Evolutionary conservation across 2,113 vertebrate genomes (phyloP), one percentile per base, ranked within the genome.

Genomic region (Phycodurus eques): DNA sequence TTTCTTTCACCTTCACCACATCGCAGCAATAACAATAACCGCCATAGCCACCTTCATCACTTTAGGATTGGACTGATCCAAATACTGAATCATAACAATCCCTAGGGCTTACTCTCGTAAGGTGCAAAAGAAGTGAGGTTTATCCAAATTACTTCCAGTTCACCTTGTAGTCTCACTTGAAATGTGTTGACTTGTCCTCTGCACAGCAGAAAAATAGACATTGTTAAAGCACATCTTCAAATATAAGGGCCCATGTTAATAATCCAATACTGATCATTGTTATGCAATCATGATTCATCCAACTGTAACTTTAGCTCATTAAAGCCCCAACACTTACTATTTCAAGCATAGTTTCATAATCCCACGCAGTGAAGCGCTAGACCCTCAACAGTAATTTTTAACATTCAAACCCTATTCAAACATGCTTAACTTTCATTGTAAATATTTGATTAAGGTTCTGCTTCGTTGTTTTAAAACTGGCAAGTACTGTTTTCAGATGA

Each of bases 251-350:
- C 19, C 5, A 35, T 69, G 63, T 77, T 65, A 49, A 53, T 47
- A 20, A 15, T 63, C 19, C 27, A 65, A 15, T 64, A 8, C 39
- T 67, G 79, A 80, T 72, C 61, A 68, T 57, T 75, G 70, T 75
- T 82, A 71, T 71, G 72, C 67, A 78, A 77, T 59, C 66, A 59
- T 33, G 59, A 82, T 49, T 62, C 73, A 71, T 73, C 31, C 46
- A 0, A 8, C 31, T 47, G 72, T 60, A n/a, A 60, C 59, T 68
- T 72, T 33, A 42, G 17, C 60, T 78, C 60, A 71, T 67, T 76
- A 70, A 78, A 64, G 59, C 71, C 74, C 39, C 7, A 72, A 71
- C 51, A 19, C 72, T 43, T 74, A 15, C 53, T 76, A 64, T 71
- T 79, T 33, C 57, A 33, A 68, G 14, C 67, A 47, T 63, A 15